Conservation (phyloP, 1,140 invertebrate species). For the Dolichoris vasculosae region DNA sequence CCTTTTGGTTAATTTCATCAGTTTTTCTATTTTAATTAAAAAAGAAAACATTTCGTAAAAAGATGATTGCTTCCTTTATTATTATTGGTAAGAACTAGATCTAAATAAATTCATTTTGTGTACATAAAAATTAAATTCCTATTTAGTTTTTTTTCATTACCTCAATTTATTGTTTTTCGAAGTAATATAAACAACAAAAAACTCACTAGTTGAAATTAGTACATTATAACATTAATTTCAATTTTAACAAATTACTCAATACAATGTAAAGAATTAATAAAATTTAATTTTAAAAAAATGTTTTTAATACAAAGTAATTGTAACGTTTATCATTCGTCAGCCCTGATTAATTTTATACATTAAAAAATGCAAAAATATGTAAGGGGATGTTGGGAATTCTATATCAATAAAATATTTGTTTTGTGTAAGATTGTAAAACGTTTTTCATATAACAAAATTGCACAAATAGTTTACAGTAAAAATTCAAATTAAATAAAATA, state of each 20-base stretch:
- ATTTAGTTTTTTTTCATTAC: conserved; percentile 45
- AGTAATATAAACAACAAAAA: not conserved
- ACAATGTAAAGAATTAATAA: conserved; percentile 6
- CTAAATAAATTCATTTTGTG: conserved; percentile 70
- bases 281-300: conserved; percentile 1
- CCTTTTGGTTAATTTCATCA: conserved; percentile 12
- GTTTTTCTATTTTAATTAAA: conserved; percentile 48
- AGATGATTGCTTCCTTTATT: conserved; percentile 66
- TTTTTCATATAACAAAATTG: too few species aligned
- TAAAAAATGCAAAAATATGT: too few species aligned
- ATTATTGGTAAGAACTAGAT: conserved; percentile 65
- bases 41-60: conserved; percentile 61
- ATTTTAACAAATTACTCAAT: not conserved
- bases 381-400: too few species aligned
- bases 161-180: conserved; percentile 51
- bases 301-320: not conserved
- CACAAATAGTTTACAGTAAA: too few species aligned
- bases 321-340: not conserved
- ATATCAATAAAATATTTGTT: too few species aligned
- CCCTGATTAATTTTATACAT: not conserved
- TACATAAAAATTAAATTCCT: conserved; percentile 63
- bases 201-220: not conserved
- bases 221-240: not conserved
- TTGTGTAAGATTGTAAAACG: too few species aligned
- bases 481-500: too few species aligned